These are phyloP conservation scores for Branchinecta lynchi DNA, from an alignment of 1,140 invertebrate genomes.

Conservation along the genomic window DNA sequence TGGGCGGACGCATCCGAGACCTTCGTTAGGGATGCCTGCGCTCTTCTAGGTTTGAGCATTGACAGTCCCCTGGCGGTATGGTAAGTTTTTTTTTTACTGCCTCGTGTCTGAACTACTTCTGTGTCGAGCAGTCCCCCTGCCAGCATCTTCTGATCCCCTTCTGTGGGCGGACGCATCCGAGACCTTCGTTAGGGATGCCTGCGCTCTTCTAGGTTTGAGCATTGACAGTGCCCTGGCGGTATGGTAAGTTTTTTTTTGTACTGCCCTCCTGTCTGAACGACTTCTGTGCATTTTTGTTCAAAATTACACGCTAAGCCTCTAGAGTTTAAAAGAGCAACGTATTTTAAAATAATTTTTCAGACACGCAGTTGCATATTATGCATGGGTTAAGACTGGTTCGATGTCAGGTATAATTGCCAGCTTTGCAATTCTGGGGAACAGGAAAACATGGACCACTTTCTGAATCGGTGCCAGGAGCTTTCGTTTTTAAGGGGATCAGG, in stretches of 20 bases:
- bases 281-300: too few species aligned
- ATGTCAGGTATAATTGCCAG: too few species aligned
- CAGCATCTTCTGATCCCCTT: slow-evolving; percentile 55
- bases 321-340: too few species aligned
- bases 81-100: slow-evolving; percentile 32
- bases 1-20: slow-evolving; percentile 77
- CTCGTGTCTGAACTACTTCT: slow-evolving; percentile 2
- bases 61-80: slow-evolving; percentile 60
- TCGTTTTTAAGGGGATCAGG: too few species aligned
- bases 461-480: too few species aligned
- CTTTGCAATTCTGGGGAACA: too few species aligned
- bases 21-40: slow-evolving; percentile 83
- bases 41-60: slow-evolving; percentile 70
- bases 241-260: slow-evolving; percentile 38
- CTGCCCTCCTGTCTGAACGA: background rate
- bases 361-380: too few species aligned
- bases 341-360: too few species aligned
- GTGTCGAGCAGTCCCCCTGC: slow-evolving; percentile 54
- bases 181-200: slow-evolving; percentile 82
- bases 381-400: too few species aligned
- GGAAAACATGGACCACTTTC: too few species aligned
- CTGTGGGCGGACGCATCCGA: slow-evolving; percentile 76
- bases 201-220: slow-evolving; percentile 70
- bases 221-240: slow-evolving; percentile 65
- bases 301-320: too few species aligned